These are phyloP conservation scores for Oligia latruncula DNA, from an alignment of 2,888 invertebrate species.

Conservation along the genomic window DNA sequence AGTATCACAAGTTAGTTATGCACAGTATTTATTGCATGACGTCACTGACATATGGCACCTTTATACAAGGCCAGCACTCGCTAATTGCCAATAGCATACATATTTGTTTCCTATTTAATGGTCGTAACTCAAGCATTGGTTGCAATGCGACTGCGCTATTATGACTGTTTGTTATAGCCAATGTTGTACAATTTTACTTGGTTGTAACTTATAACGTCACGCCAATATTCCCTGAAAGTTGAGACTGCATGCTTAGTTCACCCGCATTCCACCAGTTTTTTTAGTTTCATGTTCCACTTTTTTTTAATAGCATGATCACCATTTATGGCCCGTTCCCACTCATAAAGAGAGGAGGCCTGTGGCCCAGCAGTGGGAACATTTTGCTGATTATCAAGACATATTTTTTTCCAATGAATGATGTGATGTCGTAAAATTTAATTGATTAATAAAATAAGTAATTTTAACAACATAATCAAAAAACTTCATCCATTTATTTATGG, in stretches of 20 bases:
- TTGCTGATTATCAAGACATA: neutral
- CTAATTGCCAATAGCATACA: constrained; percentile 46
- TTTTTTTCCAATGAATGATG: too few relatives aligned
- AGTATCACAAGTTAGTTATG: constrained; percentile 14
- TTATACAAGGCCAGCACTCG: constrained; percentile 34
- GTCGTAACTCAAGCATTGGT: neutral
- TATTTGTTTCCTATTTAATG: constrained; percentile 49
- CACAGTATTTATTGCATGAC: constrained; percentile 49
- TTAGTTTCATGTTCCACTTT: neutral
- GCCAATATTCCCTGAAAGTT: neutral
- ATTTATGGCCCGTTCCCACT: neutral
- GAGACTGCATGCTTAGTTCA: neutral
- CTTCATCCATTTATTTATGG: constrained; percentile 5
- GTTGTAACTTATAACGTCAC: neutral
- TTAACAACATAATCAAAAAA: constrained; percentile 14
- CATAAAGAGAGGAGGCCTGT: neutral
- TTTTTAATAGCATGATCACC: neutral
- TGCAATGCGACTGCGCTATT: neutral
- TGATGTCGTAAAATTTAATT: constrained; percentile 9
- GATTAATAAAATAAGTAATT: neutral
- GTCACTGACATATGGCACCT: constrained; percentile 49
- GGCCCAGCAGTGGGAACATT: neutral
- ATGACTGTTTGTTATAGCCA: constrained; percentile 4
- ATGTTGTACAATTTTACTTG: neutral
- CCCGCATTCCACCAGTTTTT: neutral